Base-by-base conservation (phyloP, 2,113 vertebrate genomes). In the Ovibos moschatus region DNA sequence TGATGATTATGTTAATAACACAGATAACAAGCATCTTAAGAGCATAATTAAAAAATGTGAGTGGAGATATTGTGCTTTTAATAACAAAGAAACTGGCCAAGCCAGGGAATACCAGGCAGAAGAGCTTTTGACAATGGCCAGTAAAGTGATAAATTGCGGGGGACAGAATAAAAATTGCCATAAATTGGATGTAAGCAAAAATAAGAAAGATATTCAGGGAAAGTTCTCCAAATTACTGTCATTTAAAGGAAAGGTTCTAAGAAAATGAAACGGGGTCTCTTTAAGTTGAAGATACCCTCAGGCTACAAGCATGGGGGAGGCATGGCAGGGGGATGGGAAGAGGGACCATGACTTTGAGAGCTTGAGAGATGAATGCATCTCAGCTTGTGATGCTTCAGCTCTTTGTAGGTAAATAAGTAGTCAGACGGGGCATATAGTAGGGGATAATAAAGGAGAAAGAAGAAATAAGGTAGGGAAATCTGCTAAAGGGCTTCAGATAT, bases 141-240 rank as follows among this genome's bases (percentile, higher is more conserved):
- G 43, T 43, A 43, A 43, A 43, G 43, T 43, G 43, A 43, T 43
- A 43, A 43, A 43, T 6, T 43, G 6, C 43, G 6, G 43, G 43
- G 43, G 6, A 43, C 43, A 43, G 43, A 43, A 43, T 43, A 43
- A 43, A 43, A 43, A 43, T 43, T 6, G 43, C 43, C 43, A 43
- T 43, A 43, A 43, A 43, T 43, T 43, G 43, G 43, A 43, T 43
- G 43, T 43, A 43, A 43, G 43, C 43, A 43, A 43, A 43, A 43
- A 43, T 43, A 43, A 43, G 13, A 33, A 43, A 96, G 12, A 13
- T 36, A 25, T 1, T 21, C 82, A 23, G 57, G 45, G 50, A 53
- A 76, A 43, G 33, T 1, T 3, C 1, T 7, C 0, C 1, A 13
- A 8, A 14, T 7, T 50, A 2, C 12, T 79, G 11, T 2, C 25